Base-by-base conservation (phyloP, 2,113 vertebrate species). In the Canis aureus region DNA sequence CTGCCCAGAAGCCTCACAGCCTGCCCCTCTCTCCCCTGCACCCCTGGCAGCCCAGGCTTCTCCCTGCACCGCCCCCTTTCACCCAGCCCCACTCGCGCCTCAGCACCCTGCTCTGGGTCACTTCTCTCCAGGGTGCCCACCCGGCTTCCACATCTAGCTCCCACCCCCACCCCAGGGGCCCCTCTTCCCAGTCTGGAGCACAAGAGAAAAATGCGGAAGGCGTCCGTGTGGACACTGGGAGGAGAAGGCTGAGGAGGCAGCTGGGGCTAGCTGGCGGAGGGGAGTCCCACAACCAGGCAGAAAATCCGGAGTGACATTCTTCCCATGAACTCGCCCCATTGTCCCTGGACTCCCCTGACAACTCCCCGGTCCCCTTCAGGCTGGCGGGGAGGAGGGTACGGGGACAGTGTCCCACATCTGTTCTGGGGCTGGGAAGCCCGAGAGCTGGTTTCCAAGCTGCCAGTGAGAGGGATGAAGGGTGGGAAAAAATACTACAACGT, bases 221-320 rank as follows among this genome's bases (percentile, higher is more conserved):
- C 27, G 8, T 91, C 80, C 19, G 60, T 94, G 74, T 27, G 55
- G 66, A 66, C 78, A 38, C 1, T 19, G 74, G 79, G 84, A 60
- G 49, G 79, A 87, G 76, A 82, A 82, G 57, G 67, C 95, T 62
- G 49, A 69, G 74, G 55, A 88, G 53, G 74, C 96, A 93, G 83
- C 94, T 91, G 85, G 90, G 71, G n/a, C 29, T 16, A 81, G 89
- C 32, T 49, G 87, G 85, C 23, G 8, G 85, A 64, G 51, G 69
- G 35, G 66, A 91, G 73, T 38, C 69, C 94, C 89, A 94, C 16
- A 92, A 53, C 59, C 89, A 79, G 96, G 59, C 83, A 89, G 95
- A 95, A 96, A 97, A 96, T 92, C 55, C 93, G 80, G 78, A 92
- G 86, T 62, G 91, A 80, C 94, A 86, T 82, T 97, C 97, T 97